Conservation (phyloP, 2,888 invertebrate genomes). For the Syrista parreyssii region DNA sequence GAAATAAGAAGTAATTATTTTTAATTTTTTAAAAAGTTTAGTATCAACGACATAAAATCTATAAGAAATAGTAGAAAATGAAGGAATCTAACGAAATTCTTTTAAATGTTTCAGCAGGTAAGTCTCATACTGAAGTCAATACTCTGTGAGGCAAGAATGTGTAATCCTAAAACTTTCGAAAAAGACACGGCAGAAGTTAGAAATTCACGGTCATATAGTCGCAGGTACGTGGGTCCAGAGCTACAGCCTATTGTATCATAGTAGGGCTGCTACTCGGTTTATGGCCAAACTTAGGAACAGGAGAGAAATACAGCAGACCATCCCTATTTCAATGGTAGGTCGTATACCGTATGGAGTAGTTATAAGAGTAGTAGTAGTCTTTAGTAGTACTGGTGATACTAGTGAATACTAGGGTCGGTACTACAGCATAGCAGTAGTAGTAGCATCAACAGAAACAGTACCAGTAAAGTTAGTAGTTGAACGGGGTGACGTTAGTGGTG, state of each 20-base stretch:
- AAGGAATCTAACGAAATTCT: neutral
- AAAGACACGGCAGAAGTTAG: neutral
- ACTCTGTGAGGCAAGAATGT: neutral
- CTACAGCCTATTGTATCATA: neutral
- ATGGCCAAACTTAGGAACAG: neutral
- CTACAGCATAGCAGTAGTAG: slow-evolving; percentile 26
- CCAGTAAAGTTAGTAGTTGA: neutral
- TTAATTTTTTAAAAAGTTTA: neutral
- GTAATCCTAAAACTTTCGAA: neutral
- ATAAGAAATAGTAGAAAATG: neutral
- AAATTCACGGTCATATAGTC: neutral
- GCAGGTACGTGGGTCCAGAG: neutral
- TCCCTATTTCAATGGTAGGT: neutral
- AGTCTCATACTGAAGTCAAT: neutral
- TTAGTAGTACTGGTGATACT: neutral
- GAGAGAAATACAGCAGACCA: neutral
- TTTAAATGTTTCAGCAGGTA: neutral
- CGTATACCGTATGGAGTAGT: neutral
- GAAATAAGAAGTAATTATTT: neutral
- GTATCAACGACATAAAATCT: neutral
- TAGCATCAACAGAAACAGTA: slow-evolving; percentile 10
- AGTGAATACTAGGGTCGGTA: neutral
- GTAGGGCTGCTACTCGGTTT: neutral
- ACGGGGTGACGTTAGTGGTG: slow-evolving; percentile 38
- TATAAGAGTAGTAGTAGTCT: neutral